Conservation (phyloP, 2,888 invertebrate genomes). For the Morinoia aosen region DNA sequence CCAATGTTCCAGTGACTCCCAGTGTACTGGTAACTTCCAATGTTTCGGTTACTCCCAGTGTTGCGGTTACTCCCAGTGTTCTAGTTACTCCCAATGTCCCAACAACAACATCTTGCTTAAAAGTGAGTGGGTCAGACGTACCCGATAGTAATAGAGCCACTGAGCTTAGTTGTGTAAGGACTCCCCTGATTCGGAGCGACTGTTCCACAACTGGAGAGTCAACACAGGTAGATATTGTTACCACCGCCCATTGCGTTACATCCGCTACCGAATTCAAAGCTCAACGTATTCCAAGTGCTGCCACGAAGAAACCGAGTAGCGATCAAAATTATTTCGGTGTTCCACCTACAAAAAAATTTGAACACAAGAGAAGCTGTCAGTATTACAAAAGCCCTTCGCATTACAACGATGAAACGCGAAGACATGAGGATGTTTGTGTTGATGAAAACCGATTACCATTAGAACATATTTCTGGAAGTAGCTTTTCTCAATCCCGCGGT, state of each 20-base stretch:
- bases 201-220: not conserved
- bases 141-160: not conserved
- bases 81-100: no score
- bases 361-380: conserved; percentile 18
- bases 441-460: not conserved
- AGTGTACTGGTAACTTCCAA: no score
- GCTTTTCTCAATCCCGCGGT: not conserved
- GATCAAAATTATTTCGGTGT: not conserved
- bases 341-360: not conserved
- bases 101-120: not conserved
- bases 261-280: not conserved
- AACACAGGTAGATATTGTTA: not conserved
- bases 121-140: not conserved
- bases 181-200: not conserved
- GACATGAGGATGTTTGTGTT: not conserved
- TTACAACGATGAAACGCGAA: not conserved
- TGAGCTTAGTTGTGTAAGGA: not conserved
- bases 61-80: no score
- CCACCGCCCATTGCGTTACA: not conserved
- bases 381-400: not conserved
- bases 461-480: not conserved
- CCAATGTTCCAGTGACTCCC: no score
- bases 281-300: not conserved
- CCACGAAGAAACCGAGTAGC: not conserved
- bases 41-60: no score